Percentiles rank a stretch among this genome's conserved stretches.
phyloP scores from a whole-genome alignment of 2,113 vertebrate species.

The Butorides virescens region DNA sequence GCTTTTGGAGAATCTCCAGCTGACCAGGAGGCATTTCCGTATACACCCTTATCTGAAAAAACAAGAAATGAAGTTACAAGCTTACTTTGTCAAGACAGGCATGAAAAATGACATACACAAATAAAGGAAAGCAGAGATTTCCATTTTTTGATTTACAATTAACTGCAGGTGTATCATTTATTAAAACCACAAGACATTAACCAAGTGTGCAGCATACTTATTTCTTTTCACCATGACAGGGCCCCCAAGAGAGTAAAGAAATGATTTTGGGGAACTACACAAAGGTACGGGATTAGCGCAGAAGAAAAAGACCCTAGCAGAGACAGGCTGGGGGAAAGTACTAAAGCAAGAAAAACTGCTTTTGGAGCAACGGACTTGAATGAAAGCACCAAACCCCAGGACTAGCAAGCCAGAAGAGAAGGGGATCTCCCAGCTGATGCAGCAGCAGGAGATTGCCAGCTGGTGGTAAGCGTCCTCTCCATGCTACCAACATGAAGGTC shows the following conservation, averaged over 20 bases:
- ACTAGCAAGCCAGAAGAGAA: background rate
- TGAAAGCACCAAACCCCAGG: background rate
- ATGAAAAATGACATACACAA: background rate
- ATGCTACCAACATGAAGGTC: background rate
- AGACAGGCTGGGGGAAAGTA: background rate
- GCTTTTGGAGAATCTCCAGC: background rate
- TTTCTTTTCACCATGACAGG: background rate
- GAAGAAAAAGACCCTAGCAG: background rate
- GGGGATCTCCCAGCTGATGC: background rate
- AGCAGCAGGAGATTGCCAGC: background rate
- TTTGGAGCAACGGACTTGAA: background rate
- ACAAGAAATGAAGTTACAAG: slow-evolving; percentile 1
- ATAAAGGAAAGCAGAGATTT: background rate
- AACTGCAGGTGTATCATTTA: background rate
- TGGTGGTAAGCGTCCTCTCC: background rate
- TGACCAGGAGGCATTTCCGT: background rate
- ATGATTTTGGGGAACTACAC: background rate
- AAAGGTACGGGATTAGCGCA: background rate
- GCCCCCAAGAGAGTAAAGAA: background rate
- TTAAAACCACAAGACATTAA: background rate
- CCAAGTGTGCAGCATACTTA: background rate
- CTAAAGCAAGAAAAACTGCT: background rate
- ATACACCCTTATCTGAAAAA: background rate
- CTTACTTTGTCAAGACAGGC: background rate
- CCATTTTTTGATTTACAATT: background rate